Base-by-base conservation (phyloP, 2,113 vertebrate species). In the Oceanites oceanicus region DNA sequence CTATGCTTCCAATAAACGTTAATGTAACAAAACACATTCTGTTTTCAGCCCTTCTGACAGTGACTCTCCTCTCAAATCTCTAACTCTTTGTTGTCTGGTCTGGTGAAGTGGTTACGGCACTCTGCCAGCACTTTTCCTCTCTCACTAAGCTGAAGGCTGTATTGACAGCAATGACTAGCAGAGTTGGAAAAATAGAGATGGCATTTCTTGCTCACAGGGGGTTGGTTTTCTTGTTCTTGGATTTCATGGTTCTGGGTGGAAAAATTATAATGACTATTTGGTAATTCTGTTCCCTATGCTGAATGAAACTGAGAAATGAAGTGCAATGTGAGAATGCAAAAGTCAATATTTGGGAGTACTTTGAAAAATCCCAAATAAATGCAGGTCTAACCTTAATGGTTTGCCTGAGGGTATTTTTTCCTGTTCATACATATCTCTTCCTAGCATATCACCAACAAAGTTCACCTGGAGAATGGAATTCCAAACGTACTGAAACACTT, bases 1-100 rank as follows among this genome's bases (percentile, higher is more conserved):
- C 89, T 95, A 6, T 77, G n/a, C 53, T 97, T 95, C 95, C 97
- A 96, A 59, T 91, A 97, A 96, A 86, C 62, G 86, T 58, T 89
- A 85, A 68, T 76, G 53, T 38, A 89, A 94, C 86, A 88, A 95
- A 94, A 96, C 88, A 77, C 59, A 17, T 50, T 83, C 67, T 90
- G 83, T 88, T 89, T 86, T 94, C 92, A 97, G 95, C 49, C 55
- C 83, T 96, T 96, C 93, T 94, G 90, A 87, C 49, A 77, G 67
- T 90, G 85, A 92, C 88, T 94, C 65, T 92, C 53, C 62, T 93
- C 94, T 81, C 65, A 86, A 87, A 92, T 92, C 82, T 95, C 96
- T 96, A 74, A 92, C 79, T 92, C 86, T 88, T 93, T 84, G 76
- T 86, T 85, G 90, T 90, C 85, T 95, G 91, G 79, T 50, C 92